Conservation (phyloP, 2,797 vertebrate species). For the Crocodylus rhombifer region DNA sequence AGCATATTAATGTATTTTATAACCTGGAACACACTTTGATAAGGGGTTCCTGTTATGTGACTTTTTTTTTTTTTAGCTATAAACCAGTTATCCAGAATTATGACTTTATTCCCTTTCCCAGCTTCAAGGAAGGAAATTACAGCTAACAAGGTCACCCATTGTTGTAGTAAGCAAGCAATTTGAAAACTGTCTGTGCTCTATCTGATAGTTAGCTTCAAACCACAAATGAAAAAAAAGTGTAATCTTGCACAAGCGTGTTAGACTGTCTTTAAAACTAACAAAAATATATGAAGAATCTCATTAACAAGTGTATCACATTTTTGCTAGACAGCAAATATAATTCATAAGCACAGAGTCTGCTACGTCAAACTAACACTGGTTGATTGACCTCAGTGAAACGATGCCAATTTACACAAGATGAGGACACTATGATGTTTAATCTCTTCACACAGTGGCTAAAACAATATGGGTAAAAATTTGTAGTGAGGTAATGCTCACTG, state of each 20-base stretch:
- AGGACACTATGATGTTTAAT: too few relatives aligned
- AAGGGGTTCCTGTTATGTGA: too few relatives aligned
- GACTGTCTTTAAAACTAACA: neutral
- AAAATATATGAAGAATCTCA: neutral
- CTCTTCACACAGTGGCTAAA: too few relatives aligned
- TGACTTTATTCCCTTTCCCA: neutral
- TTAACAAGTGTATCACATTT: too few relatives aligned
- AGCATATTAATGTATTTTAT: neutral
- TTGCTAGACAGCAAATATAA: too few relatives aligned
- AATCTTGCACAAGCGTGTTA: neutral
- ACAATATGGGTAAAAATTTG: too few relatives aligned
- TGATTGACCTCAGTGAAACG: too few relatives aligned
- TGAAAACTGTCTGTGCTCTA: neutral
- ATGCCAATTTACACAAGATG: too few relatives aligned
- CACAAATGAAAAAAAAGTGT: neutral
- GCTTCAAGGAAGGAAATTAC: neutral
- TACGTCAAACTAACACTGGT: too few relatives aligned
- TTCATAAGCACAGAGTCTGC: too few relatives aligned
- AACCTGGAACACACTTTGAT: neutral
- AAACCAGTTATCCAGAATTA: neutral
- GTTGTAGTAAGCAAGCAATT: neutral
- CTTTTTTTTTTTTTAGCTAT: too few relatives aligned
- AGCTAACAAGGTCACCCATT: neutral
- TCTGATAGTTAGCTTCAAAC: neutral
- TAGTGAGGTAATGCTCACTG: too few relatives aligned